Evolutionary conservation across 2,113 vertebrate genomes (phyloP).

Genomic region (Etia nguti): DNA sequence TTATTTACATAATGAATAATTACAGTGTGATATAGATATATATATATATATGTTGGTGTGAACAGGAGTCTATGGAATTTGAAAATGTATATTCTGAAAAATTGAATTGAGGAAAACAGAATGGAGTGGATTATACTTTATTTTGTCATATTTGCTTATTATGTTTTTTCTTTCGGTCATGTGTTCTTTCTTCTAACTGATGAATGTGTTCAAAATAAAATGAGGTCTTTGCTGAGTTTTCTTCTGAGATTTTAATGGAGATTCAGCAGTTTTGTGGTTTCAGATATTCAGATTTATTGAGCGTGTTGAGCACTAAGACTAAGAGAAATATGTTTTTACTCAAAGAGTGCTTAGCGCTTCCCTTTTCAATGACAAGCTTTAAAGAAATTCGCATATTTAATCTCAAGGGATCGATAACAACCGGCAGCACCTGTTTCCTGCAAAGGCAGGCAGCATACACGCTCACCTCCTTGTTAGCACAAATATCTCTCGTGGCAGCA

Average conservation of each 20-base stretch:
- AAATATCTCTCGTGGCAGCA: neutral
- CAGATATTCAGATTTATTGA: neutral
- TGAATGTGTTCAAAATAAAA: conserved; percentile 6
- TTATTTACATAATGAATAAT: neutral
- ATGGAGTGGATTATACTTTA: neutral
- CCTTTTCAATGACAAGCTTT: neutral
- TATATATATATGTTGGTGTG: neutral
- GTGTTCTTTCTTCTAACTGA: neutral
- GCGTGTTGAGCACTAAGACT: rapidly evolving
- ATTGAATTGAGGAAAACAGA: neutral
- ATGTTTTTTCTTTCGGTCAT: neutral
- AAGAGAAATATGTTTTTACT: neutral
- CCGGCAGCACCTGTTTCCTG: rapidly evolving
- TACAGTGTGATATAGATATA: neutral
- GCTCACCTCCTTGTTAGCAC: neutral
- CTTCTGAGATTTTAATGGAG: neutral
- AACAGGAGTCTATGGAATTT: neutral
- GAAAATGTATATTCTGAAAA: neutral
- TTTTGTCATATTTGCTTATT: neutral
- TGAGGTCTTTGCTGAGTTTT: neutral
- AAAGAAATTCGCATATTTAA: neutral
- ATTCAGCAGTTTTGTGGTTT: neutral
- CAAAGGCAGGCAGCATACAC: rapidly evolving
- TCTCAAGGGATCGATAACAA: neutral
- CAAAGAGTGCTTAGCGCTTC: rapidly evolving